These are phyloP conservation scores for Melangyna quadrimaculata DNA, from an alignment of 2,888 invertebrate species.

Conservation along the genomic window DNA sequence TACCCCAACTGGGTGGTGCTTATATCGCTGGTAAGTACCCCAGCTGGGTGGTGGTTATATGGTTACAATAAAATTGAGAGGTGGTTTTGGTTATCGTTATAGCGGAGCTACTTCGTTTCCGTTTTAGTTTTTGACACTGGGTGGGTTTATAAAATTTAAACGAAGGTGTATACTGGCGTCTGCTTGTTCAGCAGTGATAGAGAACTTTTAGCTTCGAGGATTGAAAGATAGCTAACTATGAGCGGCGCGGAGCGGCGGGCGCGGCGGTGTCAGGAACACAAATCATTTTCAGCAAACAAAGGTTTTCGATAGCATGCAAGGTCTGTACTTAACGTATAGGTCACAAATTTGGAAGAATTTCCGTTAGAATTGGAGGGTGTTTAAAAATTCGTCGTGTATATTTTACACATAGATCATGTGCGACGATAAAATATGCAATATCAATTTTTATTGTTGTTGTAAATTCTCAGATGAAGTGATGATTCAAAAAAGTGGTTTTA, in stretches of 20 bases:
- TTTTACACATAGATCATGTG: constrained; percentile 11
- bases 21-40: too few species aligned
- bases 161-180: not conserved
- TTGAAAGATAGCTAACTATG: not conserved
- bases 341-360: constrained; percentile 4
- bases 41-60: not conserved
- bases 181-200: not conserved
- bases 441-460: not conserved
- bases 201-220: constrained; percentile 3
- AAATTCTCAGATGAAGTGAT: not conserved
- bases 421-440: not conserved
- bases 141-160: not conserved
- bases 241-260: too few species aligned
- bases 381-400: not conserved
- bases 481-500: not conserved
- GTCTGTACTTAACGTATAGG: constrained; percentile 9
- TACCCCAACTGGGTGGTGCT: not conserved
- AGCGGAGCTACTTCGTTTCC: not conserved
- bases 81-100: constrained; percentile 13
- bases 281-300: constrained; percentile 62
- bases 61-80: constrained; percentile 12
- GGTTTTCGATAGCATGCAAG: constrained; percentile 10
- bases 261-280: constrained; percentile 36
- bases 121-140: constrained; percentile 15
- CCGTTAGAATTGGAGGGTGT: not conserved